Base-by-base conservation (phyloP, 2,113 vertebrate species). In the Equus quagga region DNA sequence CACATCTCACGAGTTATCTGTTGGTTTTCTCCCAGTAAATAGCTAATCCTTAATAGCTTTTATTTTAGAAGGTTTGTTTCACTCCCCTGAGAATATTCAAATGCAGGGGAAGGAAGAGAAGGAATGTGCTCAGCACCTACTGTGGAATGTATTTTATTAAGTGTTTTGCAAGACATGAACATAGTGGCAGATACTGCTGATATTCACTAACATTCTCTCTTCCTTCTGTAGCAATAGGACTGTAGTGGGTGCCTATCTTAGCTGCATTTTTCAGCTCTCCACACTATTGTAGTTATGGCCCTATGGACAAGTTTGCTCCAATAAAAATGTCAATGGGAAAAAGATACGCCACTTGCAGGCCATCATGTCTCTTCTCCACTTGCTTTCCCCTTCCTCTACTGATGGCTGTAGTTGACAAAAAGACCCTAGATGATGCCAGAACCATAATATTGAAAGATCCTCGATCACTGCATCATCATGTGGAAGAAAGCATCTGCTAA, bases 321-420 rank as follows among this genome's bases (percentile, higher is more conserved):
- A 24, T 18, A 51, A 31, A 41, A n/a, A n/a, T 19, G 0, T 62
- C 33, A 76, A 8, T 33, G 44, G 7, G 49, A 49, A 62, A 13
- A 46, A 75, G n/a, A 65, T 11, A 1, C 28, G 23, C 1, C 17
- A 15, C 4, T 72, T 73, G 4, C 1, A 65, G 36, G 33, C 28
- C 33, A 44, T 3, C 0, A 0, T 23, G 3, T 28, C 12, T 69
- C 23, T 60, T 70, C 10, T 3, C 8, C 12, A 49, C 17, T 64
- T 54, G 10, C 1, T 54, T 13, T 75, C 8, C 5, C 41, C 1
- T n/a, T 31, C 14, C 4, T 5, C 12, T 13, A 13, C 14, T 67
- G 60, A 70, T 3, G 2, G 8, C 46, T 12, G 18, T 8, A 18
- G 18, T 11, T 8, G 3, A 18, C 24, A 58, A 60, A 5, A 72